phyloP scores from a whole-genome alignment of 2,113 vertebrate genomes.

The Paramormyrops kingsleyae region DNA sequence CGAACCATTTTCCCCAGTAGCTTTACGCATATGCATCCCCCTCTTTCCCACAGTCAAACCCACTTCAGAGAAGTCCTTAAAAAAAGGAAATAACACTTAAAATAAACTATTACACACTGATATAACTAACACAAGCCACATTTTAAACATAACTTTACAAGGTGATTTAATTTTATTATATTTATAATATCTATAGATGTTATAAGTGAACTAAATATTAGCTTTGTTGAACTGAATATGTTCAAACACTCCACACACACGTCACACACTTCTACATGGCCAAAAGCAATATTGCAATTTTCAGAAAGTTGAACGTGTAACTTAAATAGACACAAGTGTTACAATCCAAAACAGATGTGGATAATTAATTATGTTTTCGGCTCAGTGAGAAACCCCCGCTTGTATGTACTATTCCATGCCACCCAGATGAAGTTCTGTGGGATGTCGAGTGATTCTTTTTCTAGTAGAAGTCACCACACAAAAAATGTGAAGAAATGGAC shows the following conservation, averaged over 20 bases:
- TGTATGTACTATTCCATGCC: neutral
- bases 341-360: too few species aligned
- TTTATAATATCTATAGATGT: too few species aligned
- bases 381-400: neutral
- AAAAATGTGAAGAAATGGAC: neutral
- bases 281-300: neutral
- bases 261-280: too few species aligned
- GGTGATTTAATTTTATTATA: neutral
- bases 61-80: neutral
- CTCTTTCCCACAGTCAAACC: neutral
- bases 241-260: neutral
- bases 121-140: neutral
- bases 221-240: neutral
- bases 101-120: neutral
- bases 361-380: neutral
- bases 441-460: neutral
- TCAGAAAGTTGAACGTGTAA: neutral
- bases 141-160: neutral
- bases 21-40: neutral
- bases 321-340: too few species aligned
- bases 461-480: neutral
- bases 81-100: neutral
- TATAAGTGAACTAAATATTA: too few species aligned
- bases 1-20: neutral
- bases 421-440: neutral